Percentiles rank a stretch among this genome's conserved stretches.
phyloP scores from a whole-genome alignment of 2,888 invertebrate species.

The Cosmorhoe ocellata region DNA sequence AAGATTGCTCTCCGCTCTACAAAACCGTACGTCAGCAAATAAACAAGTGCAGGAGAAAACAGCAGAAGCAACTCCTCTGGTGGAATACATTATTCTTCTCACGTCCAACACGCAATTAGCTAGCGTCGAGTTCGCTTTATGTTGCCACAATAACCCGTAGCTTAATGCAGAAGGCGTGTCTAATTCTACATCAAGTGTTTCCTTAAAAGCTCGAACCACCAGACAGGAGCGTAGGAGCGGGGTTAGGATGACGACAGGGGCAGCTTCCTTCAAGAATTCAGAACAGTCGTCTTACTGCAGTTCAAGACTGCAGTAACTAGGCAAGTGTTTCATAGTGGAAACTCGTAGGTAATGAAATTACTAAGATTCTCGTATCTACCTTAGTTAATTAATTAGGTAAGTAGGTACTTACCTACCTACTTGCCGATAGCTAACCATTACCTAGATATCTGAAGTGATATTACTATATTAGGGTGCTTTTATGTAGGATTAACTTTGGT shows the following conservation, averaged over 20 bases:
- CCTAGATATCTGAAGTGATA: too few relatives aligned
- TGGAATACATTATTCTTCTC: conserved; percentile 57
- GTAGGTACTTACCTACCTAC: too few relatives aligned
- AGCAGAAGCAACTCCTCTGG: conserved; percentile 38
- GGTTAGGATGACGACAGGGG: background rate
- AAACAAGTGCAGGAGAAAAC: conserved; percentile 31
- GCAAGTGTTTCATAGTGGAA: too few relatives aligned
- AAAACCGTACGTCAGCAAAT: conserved; percentile 21
- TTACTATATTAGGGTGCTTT: too few relatives aligned
- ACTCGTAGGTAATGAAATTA: too few relatives aligned
- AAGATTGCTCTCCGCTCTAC: background rate
- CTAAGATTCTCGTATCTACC: too few relatives aligned
- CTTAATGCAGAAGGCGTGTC: conserved; percentile 62
- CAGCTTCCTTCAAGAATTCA: too few relatives aligned
- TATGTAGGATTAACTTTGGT: too few relatives aligned
- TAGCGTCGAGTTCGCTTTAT: conserved; percentile 49
- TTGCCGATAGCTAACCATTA: too few relatives aligned
- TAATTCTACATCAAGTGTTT: conserved; percentile 59
- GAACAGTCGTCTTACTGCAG: too few relatives aligned
- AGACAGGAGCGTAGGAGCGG: conserved; percentile 2
- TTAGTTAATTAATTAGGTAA: too few relatives aligned
- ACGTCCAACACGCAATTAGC: conserved; percentile 63
- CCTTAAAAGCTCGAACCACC: conserved; percentile 38
- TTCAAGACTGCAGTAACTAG: too few relatives aligned
- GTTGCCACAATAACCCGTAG: conserved; percentile 52